These are phyloP conservation scores for Chymomyza costata DNA, from an alignment of 1,140 invertebrate species.

Conservation along the genomic window DNA sequence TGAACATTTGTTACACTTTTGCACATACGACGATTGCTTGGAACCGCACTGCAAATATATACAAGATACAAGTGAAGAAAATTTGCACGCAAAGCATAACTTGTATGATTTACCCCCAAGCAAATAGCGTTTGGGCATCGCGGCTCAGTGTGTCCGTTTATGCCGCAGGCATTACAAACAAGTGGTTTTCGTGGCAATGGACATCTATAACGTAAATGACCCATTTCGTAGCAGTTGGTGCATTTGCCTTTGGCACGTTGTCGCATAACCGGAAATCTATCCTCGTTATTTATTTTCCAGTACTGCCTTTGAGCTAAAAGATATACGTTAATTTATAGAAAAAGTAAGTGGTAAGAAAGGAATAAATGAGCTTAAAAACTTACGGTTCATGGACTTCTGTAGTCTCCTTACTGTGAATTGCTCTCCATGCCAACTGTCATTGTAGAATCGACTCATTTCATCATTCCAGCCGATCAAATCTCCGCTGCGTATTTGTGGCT, in stretches of 20 bases:
- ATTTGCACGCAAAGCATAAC: background rate
- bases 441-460: constrained; percentile 80
- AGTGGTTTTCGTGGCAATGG: constrained; percentile 74
- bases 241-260: constrained; percentile 75
- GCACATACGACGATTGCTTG: constrained; percentile 77
- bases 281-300: constrained; percentile 51
- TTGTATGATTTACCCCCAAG: constrained; percentile 78
- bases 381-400: constrained; percentile 29
- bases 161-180: constrained; percentile 80
- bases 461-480: constrained; percentile 67
- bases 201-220: constrained; percentile 77
- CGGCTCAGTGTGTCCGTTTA: constrained; percentile 78
- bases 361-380: background rate
- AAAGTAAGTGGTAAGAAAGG: background rate
- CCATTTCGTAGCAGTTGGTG: constrained; percentile 78
- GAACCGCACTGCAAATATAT: constrained; percentile 79
- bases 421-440: constrained; percentile 79
- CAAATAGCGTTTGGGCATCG: constrained; percentile 81
- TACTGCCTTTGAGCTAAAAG: constrained; percentile 23
- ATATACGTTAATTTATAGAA: background rate
- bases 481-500: constrained; percentile 6
- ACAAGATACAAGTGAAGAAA: too few relatives aligned
- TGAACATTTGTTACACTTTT: constrained; percentile 79
- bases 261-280: constrained; percentile 64
- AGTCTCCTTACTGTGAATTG: constrained; percentile 77